These are phyloP conservation scores for Hipposideros larvatus DNA, from an alignment of 2,797 vertebrate genomes.

Conservation along the genomic window DNA sequence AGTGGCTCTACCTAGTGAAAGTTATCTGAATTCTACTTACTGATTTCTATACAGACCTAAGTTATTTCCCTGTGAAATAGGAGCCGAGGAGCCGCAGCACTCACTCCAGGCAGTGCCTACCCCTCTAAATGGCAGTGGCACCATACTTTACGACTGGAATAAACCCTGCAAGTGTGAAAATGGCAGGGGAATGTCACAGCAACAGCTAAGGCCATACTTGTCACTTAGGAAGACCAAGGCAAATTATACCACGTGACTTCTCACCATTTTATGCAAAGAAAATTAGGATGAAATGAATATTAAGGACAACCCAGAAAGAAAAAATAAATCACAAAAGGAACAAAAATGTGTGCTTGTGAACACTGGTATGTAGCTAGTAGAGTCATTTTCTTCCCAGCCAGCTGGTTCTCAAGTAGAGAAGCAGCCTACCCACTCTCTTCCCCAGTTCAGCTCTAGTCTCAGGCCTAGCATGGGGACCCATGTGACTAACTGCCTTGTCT, in stretches of 20 bases:
- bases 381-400: not conserved
- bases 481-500: not conserved
- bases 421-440: not conserved
- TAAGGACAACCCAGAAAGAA: not conserved
- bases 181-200: not conserved
- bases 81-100: not conserved
- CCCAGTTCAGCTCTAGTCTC: not conserved
- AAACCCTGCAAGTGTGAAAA: not conserved
- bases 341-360: not conserved
- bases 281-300: not conserved
- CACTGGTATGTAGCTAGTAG: not conserved
- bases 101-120: not conserved
- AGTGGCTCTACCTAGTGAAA: not conserved
- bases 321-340: not conserved
- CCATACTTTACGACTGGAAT: not conserved
- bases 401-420: not conserved
- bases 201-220: not conserved
- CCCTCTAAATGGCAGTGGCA: not conserved
- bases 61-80: not conserved
- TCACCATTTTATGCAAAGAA: not conserved
- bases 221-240: not conserved
- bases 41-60: slow-evolving; percentile 15
- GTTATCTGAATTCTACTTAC: not conserved
- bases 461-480: not conserved
- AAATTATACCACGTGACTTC: not conserved